Evolutionary conservation across 2,888 invertebrate species (phyloP).

Genomic region (Stratiomys singularior): DNA sequence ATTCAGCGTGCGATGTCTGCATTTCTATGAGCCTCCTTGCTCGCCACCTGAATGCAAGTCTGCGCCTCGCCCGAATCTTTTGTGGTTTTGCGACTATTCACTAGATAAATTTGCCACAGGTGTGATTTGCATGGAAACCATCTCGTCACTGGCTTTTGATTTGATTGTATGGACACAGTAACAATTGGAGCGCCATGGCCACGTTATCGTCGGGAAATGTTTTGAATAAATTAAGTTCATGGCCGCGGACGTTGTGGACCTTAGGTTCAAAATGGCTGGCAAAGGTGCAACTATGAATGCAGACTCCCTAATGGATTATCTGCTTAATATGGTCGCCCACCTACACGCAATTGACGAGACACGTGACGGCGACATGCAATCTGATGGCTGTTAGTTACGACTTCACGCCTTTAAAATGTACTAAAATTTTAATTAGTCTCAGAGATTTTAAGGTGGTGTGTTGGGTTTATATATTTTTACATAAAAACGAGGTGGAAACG

Average conservation of each 20-base stretch:
- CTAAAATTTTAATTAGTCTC: too few relatives aligned
- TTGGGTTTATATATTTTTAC: too few relatives aligned
- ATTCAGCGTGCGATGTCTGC: slow-evolving; percentile 19
- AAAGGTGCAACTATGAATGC: neutral
- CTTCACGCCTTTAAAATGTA: too few relatives aligned
- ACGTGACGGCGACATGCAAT: neutral
- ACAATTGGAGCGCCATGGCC: slow-evolving; percentile 1
- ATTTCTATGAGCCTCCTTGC: neutral
- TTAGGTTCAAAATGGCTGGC: neutral
- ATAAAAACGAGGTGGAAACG: too few relatives aligned
- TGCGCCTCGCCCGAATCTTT: neutral
- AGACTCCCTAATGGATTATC: slow-evolving; percentile 26
- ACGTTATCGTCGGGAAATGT: slow-evolving; percentile 6
- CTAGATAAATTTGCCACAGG: slow-evolving; percentile 23
- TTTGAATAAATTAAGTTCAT: slow-evolving; percentile 32
- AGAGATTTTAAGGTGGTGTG: too few relatives aligned
- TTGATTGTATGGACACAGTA: neutral
- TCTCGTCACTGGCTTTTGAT: slow-evolving; percentile 10
- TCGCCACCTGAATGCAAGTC: neutral
- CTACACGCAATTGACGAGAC: slow-evolving; percentile 22
- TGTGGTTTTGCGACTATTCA: neutral
- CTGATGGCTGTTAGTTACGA: too few relatives aligned
- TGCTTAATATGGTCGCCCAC: slow-evolving; percentile 5
- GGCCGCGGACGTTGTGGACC: neutral
- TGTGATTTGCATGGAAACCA: slow-evolving; percentile 34